Conservation (phyloP, 2,888 invertebrate genomes). For the Marronus borbonicus region DNA sequence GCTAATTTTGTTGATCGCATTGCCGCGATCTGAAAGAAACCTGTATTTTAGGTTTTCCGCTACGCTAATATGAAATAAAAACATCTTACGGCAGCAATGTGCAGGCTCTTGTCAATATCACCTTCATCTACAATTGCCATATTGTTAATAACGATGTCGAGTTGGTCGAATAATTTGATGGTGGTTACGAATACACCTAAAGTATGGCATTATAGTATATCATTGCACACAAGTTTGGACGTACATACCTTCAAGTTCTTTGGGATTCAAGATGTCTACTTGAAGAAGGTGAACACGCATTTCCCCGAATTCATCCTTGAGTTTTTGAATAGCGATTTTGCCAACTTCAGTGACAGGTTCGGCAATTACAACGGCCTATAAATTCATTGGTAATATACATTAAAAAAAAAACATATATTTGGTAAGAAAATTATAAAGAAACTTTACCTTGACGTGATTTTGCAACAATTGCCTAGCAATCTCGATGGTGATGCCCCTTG, state of each 20-base stretch:
- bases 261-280: constrained; percentile 11
- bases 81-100: constrained; percentile 13
- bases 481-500: constrained; percentile 11
- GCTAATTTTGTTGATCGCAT: constrained; percentile 39
- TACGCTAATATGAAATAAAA: neutral
- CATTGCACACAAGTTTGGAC: neutral
- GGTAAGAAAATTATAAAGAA: too few species aligned
- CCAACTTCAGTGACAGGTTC: constrained; percentile 14
- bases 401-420: too few species aligned
- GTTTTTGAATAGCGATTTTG: constrained; percentile 11
- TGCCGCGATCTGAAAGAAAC: constrained; percentile 12
- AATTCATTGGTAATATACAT: neutral
- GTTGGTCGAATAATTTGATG: constrained; percentile 25
- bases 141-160: constrained; percentile 40
- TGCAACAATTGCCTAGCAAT: constrained; percentile 27
- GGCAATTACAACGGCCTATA: constrained; percentile 36
- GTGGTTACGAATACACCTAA: constrained; percentile 15
- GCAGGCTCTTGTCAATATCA: constrained; percentile 12
- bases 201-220: neutral
- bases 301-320: constrained; percentile 40
- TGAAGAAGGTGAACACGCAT: constrained; percentile 23
- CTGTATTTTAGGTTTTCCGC: neutral
- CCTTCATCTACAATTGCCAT: constrained; percentile 25
- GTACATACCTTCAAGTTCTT: constrained; percentile 32
- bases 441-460: constrained; percentile 13